phyloP scores from a whole-genome alignment of 2,113 vertebrate genomes.

The Cairina moschata region DNA sequence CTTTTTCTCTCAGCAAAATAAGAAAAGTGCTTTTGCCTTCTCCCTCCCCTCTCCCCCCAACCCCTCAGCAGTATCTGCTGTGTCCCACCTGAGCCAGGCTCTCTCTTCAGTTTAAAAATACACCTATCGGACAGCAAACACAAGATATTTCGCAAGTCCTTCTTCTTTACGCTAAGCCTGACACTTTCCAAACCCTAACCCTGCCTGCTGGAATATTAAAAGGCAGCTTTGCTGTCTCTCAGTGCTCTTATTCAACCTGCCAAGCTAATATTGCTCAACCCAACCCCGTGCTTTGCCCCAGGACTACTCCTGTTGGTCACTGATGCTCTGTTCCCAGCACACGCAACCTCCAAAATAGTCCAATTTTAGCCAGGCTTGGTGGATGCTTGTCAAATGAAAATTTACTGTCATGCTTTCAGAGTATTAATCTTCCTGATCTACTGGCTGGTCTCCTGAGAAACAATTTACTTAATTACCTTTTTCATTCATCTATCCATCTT shows the following conservation, averaged over 20 bases:
- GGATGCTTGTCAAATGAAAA: not conserved
- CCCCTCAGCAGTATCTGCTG: not conserved
- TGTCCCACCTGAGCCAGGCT: not conserved
- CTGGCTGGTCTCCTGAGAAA: not conserved
- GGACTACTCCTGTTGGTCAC: not conserved
- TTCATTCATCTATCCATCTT: not conserved
- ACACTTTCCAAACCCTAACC: not conserved
- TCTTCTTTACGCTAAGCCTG: not conserved
- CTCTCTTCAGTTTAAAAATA: not conserved
- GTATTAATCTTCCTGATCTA: not conserved
- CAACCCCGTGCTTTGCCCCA: not conserved
- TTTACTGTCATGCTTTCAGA: rapidly evolving
- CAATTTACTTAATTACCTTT: not conserved
- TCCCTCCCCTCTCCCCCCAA: not conserved
- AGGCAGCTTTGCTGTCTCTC: not conserved
- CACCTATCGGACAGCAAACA: not conserved
- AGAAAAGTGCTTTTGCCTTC: not conserved
- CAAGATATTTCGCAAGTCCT: rapidly evolving
- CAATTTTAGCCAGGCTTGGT: not conserved
- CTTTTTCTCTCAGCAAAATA: not conserved
- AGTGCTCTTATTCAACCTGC: not conserved
- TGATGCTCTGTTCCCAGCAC: not conserved
- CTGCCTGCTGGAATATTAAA: rapidly evolving
- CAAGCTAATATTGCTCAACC: not conserved
- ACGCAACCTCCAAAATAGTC: not conserved